These are phyloP conservation scores for Caretta caretta DNA, from an alignment of 2,113 vertebrate genomes.

Conservation along the genomic window DNA sequence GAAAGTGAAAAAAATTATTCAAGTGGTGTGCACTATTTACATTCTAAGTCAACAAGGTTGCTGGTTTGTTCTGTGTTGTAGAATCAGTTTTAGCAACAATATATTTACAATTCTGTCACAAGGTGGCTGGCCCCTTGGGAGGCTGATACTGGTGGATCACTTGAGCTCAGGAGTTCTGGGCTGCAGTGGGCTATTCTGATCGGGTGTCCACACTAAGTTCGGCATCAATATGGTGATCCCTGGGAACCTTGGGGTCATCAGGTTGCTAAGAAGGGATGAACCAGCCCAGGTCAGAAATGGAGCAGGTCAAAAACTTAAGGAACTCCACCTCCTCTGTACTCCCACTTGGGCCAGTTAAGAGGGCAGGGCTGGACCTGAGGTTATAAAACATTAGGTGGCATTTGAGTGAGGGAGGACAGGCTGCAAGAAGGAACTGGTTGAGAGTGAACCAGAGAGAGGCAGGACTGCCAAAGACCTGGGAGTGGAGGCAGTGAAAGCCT, in stretches of 20 bases:
- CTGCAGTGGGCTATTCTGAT: too few species aligned
- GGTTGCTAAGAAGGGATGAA: too few species aligned
- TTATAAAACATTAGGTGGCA: not conserved
- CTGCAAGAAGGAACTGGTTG: not conserved
- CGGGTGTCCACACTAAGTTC: too few species aligned
- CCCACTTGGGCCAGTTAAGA: not conserved
- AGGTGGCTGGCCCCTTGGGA: not conserved
- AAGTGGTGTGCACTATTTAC: not conserved
- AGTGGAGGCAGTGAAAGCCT: not conserved
- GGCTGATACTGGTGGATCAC: too few species aligned
- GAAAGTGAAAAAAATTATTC: not conserved
- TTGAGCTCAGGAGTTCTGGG: too few species aligned
- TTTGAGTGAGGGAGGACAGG: not conserved
- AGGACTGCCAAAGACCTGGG: not conserved
- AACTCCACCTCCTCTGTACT: too few species aligned
- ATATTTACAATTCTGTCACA: not conserved
- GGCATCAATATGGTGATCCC: too few species aligned
- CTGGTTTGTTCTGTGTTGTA: not conserved
- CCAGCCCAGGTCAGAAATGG: too few species aligned
- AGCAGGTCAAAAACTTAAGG: not conserved
- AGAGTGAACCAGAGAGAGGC: not conserved
- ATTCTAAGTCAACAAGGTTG: not conserved
- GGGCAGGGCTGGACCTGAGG: not conserved
- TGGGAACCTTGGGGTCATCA: too few species aligned
- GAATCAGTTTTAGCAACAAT: not conserved